These are phyloP conservation scores for Bergia sp. DNA, from an alignment of 92 coral and sea anemone species.

Conservation along the genomic window DNA sequence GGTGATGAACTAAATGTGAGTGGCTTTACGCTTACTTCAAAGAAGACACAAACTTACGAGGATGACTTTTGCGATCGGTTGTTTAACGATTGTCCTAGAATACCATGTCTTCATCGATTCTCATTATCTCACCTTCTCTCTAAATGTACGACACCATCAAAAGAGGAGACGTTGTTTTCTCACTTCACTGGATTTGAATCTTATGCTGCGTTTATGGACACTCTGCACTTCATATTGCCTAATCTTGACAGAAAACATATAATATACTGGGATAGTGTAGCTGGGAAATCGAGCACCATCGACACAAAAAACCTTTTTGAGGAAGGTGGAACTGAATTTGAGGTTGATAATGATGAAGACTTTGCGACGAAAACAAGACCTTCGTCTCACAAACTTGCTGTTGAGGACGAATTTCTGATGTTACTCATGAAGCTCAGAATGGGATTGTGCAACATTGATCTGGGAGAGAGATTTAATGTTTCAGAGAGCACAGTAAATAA, in stretches of 20 bases:
- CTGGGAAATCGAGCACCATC: too few relatives aligned
- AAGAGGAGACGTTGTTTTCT: slow-evolving; percentile 45
- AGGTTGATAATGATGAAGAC: too few relatives aligned
- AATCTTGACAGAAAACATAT: slow-evolving; percentile 45
- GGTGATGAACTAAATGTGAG: slow-evolving; percentile 35
- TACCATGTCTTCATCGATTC: slow-evolving; percentile 51
- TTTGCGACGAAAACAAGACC: slow-evolving; percentile 29
- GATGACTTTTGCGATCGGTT: slow-evolving; percentile 47
- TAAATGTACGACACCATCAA: slow-evolving; percentile 51
- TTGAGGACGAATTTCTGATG: slow-evolving; percentile 64
- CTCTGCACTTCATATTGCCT: slow-evolving; percentile 50
- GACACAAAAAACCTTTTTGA: neutral
- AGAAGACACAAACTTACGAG: slow-evolving; percentile 55
- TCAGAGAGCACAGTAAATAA: slow-evolving; percentile 54
- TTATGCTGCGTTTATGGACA: slow-evolving; percentile 40
- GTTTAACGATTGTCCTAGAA: slow-evolving; percentile 25
- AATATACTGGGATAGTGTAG: slow-evolving; percentile 34
- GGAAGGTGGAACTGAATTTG: neutral
- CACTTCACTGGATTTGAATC: slow-evolving; percentile 57
- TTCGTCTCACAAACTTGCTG: slow-evolving; percentile 48
- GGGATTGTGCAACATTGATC: slow-evolving; percentile 51
- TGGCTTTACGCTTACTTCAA: slow-evolving; percentile 28
- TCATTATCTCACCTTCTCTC: slow-evolving; percentile 52
- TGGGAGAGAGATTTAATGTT: slow-evolving; percentile 67
- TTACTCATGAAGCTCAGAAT: slow-evolving; percentile 60